Evolutionary conservation across 1,140 invertebrate genomes (phyloP), one percentile per base, ranked within the genome.

Genomic region (Lasioglossum baleicum): DNA sequence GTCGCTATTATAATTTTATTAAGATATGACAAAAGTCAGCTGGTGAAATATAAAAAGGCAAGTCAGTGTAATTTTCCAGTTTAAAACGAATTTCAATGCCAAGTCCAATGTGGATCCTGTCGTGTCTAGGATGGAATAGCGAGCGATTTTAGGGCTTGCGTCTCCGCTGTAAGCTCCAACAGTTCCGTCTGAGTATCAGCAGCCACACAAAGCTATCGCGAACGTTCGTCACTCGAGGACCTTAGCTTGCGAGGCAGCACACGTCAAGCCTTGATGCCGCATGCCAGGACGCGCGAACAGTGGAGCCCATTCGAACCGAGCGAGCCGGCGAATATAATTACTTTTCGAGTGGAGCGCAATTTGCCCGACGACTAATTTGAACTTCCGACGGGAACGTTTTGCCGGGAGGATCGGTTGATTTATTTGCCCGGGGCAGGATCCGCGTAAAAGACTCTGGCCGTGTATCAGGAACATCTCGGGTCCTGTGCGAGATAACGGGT

Each of bases 311-410:
- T 78, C 48, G 48, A 60, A 58, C 56, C n/a, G 35, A 42, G 6
- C 44, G 35, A 35, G 35, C 56, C 8, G 35, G 44, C 26, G 51
- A 22, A 60, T 15, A 71, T 78, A 80, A 83, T 83, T 65, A 61
- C 40, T 80, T 83, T 75, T 17, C 31, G 20, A 64, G 68, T 20
- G 22, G n/a, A 22, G 60, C 15, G 69, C 69, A 78, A 78, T 78
- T 73, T 65, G 68, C 60, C 35, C 35, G 69, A 56, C 76, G 60
- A 72, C 69, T 78, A 78, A 78, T 73, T 78, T 78, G 40, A 78
- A 72, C 58, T 78, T 78, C 60, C 76, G 7, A 68, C 76, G 48
- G 76, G 44, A 65, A 78, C 68, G 76, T 65, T 72, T 56, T 53
- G 42, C 60, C 60, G 7, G 5, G 60, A 56, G 76, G 69, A 35